A percentile compares a stretch with the other conserved stretches of the same genome.
phyloP scores from a whole-genome alignment of 2,797 vertebrate genomes.

The Characodon lateralis region DNA sequence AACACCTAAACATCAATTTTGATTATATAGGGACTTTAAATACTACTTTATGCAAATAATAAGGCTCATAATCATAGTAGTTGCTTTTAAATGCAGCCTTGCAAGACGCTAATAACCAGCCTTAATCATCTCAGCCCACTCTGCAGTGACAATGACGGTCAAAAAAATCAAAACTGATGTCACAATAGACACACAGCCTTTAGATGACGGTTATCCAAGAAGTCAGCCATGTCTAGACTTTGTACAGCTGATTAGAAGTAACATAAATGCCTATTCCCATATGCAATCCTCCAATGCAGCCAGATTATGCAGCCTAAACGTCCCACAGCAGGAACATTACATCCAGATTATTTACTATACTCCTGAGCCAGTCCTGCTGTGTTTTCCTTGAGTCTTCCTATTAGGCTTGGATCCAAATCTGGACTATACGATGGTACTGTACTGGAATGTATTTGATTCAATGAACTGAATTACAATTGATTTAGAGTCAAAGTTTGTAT shows the following conservation, averaged over 20 bases:
- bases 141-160: background rate
- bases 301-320: background rate
- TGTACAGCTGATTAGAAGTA: background rate
- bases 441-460: background rate
- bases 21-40: conserved; percentile 3
- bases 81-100: conserved; percentile 8
- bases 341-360: background rate
- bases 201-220: background rate
- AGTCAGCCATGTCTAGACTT: conserved; percentile 1
- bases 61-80: conserved; percentile 1
- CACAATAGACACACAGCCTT: background rate
- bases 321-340: too few relatives aligned
- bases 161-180: background rate
- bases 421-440: background rate
- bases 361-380: background rate
- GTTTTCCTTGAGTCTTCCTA: background rate
- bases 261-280: background rate
- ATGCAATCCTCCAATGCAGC: background rate
- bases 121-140: background rate
- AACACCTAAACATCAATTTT: background rate
- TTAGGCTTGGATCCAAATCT: background rate
- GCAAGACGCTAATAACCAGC: conserved; percentile 1
- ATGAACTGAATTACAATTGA: background rate
- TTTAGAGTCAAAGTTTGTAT: background rate
- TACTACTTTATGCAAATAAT: conserved; percentile 8